Evolutionary conservation across 2,888 invertebrate species (phyloP).

Genomic region (Eupithecia insigniata): DNA sequence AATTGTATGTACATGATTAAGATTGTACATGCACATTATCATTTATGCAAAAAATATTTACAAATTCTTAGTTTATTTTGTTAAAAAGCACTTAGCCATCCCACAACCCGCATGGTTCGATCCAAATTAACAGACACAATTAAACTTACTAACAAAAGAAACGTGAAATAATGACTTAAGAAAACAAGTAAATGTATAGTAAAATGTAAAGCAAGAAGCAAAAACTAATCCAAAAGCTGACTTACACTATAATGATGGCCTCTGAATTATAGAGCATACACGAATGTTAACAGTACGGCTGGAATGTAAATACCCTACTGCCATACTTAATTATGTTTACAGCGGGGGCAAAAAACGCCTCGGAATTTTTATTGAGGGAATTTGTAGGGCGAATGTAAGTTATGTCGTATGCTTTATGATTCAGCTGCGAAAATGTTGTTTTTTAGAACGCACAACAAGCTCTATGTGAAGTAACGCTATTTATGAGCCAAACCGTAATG

Average conservation of each 20-base stretch:
- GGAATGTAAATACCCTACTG: slow-evolving; percentile 19
- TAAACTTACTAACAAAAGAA: slow-evolving; percentile 42
- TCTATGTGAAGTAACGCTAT: slow-evolving; percentile 66
- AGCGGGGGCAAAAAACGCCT: slow-evolving; percentile 16
- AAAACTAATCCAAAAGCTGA: slow-evolving; percentile 24
- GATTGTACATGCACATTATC: slow-evolving; percentile 68
- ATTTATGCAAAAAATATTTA: slow-evolving; percentile 81
- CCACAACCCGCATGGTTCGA: slow-evolving; percentile 61
- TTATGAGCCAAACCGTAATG: slow-evolving; percentile 57
- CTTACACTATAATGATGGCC: slow-evolving; percentile 20
- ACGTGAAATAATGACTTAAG: slow-evolving; percentile 14
- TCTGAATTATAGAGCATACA: slow-evolving; percentile 27
- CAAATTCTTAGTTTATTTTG: slow-evolving; percentile 68
- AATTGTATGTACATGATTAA: slow-evolving; percentile 60
- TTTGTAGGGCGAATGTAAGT: slow-evolving; percentile 6
- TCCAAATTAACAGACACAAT: slow-evolving; percentile 44
- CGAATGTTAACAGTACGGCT: slow-evolving; percentile 12
- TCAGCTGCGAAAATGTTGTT: slow-evolving; percentile 16
- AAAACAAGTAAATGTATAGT: slow-evolving; percentile 33
- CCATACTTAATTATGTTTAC: slow-evolving; percentile 21
- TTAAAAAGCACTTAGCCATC: slow-evolving; percentile 78
- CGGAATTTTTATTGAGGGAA: slow-evolving; percentile 18
- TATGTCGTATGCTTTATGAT: slow-evolving; percentile 19
- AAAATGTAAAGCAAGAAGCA: slow-evolving; percentile 43
- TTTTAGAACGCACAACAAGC: slow-evolving; percentile 57